phyloP scores from a whole-genome alignment of 2,888 invertebrate genomes.

The Lithophane semibrunnea region DNA sequence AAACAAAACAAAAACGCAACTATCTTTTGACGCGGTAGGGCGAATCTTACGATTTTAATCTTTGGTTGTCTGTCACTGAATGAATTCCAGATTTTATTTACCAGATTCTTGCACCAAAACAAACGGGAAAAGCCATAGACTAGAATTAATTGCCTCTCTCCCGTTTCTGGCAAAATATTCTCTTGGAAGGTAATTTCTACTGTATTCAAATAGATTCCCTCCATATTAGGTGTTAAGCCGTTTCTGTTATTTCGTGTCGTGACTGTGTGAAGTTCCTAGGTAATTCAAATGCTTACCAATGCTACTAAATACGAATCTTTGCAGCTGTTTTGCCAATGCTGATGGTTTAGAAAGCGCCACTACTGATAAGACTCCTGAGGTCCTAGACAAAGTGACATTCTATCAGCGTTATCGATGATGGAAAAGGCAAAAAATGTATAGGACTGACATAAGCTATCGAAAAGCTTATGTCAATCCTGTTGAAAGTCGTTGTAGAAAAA shows the following conservation, averaged over 20 bases:
- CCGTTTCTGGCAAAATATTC: constrained; percentile 42
- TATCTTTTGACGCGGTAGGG: too few species aligned
- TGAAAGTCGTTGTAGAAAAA: too few species aligned
- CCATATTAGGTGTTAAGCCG: constrained; percentile 58
- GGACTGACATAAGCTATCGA: too few species aligned
- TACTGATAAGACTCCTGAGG: background rate
- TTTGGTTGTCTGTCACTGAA: too few species aligned
- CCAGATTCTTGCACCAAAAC: background rate
- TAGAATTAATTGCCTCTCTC: constrained; percentile 57
- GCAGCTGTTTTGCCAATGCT: background rate
- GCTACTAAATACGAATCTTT: constrained; percentile 6
- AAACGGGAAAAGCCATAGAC: constrained; percentile 8
- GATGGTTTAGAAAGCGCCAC: background rate
- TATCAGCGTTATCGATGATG: too few species aligned
- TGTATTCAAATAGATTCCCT: constrained; percentile 60
- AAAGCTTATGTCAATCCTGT: too few species aligned
- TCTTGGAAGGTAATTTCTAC: constrained; percentile 58
- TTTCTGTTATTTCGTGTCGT: constrained; percentile 63
- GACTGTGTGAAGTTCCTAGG: constrained; percentile 48
- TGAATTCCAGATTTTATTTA: too few species aligned
- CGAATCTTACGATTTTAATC: too few species aligned
- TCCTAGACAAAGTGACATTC: too few species aligned
- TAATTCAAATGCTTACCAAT: constrained; percentile 39
- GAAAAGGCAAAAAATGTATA: too few species aligned
- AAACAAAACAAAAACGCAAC: too few species aligned